Percentiles rank a stretch among this genome's conserved stretches.
Conservation (phyloP, 2,888 invertebrate species). For the Cataglyphis livida region DNA sequence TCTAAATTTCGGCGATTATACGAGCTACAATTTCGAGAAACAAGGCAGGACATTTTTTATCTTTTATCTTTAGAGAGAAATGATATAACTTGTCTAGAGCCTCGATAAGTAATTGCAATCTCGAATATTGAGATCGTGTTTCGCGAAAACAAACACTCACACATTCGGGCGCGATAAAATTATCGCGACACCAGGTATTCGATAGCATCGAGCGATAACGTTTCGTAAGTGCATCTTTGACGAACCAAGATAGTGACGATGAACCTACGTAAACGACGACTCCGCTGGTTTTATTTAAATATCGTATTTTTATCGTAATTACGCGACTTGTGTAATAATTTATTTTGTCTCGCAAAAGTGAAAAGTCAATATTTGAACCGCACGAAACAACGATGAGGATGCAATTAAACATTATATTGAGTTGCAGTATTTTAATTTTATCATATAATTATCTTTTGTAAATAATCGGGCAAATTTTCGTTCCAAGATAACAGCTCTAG, state of each 20-base stretch:
- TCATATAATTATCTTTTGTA: not conserved
- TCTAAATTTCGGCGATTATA: not conserved
- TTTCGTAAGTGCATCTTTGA: constrained; percentile 11
- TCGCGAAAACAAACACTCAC: not conserved
- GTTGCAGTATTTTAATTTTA: constrained; percentile 10
- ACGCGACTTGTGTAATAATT: constrained; percentile 25
- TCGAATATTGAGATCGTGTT: constrained; percentile 25
- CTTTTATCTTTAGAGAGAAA: constrained; percentile 27
- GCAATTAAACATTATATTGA: not conserved
- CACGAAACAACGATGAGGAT: constrained; percentile 2
- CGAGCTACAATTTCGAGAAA: not conserved
- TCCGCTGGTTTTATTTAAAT: constrained; percentile 9
- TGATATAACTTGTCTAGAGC: constrained; percentile 13
- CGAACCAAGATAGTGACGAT: constrained; percentile 11
- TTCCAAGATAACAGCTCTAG: not conserved
- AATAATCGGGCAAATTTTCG: not conserved
- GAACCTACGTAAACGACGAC: not conserved
- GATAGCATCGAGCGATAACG: not conserved
- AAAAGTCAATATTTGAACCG: constrained; percentile 31
- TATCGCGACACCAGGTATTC: constrained; percentile 42
- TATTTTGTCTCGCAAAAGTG: constrained; percentile 21
- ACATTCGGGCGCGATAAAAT: constrained; percentile 27
- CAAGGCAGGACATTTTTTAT: not conserved
- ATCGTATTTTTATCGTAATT: constrained; percentile 11
- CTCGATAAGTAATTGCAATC: constrained; percentile 13